Conservation (phyloP, 2,888 invertebrate species). For the Dryadula phaetusa region DNA sequence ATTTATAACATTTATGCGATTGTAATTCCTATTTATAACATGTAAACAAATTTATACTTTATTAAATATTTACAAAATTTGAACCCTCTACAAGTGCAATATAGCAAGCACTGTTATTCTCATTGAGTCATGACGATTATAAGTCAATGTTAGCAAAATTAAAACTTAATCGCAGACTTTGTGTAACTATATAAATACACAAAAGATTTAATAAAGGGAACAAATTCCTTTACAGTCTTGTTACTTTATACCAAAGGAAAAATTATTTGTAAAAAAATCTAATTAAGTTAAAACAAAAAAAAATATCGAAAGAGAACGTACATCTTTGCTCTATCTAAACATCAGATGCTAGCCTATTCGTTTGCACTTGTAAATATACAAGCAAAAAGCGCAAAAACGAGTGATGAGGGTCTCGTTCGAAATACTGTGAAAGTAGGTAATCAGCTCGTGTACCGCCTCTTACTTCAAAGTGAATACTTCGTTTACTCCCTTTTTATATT, state of each 20-base stretch:
- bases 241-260: not conserved
- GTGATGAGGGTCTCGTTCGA: conserved; percentile 72
- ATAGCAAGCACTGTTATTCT: not conserved
- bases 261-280: not conserved
- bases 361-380: conserved; percentile 61
- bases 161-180: not conserved
- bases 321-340: conserved; percentile 32
- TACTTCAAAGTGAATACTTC: conserved; percentile 69
- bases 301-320: conserved; percentile 12
- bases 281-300: conserved; percentile 10
- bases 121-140: too few relatives aligned
- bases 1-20: too few relatives aligned
- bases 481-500: conserved; percentile 57
- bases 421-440: conserved; percentile 74
- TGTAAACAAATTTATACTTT: not conserved
- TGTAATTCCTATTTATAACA: too few relatives aligned
- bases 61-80: not conserved
- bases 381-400: conserved; percentile 63
- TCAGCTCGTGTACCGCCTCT: conserved; percentile 71
- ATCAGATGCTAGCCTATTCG: conserved; percentile 47
- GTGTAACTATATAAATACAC: not conserved
- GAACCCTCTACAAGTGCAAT: not conserved
- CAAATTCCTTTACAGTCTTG: not conserved
- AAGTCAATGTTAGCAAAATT: not conserved
- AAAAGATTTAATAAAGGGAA: conserved; percentile 6